Percentiles rank a stretch among this genome's conserved stretches.
Evolutionary conservation across 2,888 invertebrate species (phyloP).

Genomic region (Eristalinus sepulchralis): DNA sequence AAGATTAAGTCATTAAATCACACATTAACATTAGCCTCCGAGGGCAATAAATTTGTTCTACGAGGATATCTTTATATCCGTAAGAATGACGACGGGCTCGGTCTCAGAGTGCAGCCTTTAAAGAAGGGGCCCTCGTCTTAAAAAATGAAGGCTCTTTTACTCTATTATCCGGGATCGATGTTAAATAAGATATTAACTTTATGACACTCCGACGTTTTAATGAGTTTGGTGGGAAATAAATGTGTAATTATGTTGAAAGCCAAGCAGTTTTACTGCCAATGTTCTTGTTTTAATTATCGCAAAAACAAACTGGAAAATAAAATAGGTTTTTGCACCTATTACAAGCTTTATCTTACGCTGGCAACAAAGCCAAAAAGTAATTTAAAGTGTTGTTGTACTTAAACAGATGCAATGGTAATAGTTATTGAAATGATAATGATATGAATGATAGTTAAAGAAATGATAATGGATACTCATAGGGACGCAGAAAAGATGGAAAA

Average conservation of each 20-base stretch:
- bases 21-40: background rate
- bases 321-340: no score
- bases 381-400: no score
- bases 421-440: no score
- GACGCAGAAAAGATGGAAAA: no score
- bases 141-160: background rate
- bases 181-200: background rate
- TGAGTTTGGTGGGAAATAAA: background rate
- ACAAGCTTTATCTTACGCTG: no score
- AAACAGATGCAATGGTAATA: no score
- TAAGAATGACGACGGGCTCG: background rate
- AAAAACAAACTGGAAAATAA: background rate
- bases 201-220: background rate
- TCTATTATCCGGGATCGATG: background rate
- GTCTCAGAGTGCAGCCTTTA: background rate
- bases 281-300: background rate
- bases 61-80: background rate
- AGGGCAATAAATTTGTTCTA: background rate
- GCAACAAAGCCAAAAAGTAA: no score
- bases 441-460: no score
- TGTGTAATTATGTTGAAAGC: background rate
- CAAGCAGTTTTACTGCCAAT: background rate
- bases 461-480: no score
- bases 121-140: background rate
- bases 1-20: background rate